A percentile compares a stretch with the other conserved stretches of the same genome.
phyloP scores from a whole-genome alignment of 2,113 vertebrate species.

The Campylomormyrus numenius region DNA sequence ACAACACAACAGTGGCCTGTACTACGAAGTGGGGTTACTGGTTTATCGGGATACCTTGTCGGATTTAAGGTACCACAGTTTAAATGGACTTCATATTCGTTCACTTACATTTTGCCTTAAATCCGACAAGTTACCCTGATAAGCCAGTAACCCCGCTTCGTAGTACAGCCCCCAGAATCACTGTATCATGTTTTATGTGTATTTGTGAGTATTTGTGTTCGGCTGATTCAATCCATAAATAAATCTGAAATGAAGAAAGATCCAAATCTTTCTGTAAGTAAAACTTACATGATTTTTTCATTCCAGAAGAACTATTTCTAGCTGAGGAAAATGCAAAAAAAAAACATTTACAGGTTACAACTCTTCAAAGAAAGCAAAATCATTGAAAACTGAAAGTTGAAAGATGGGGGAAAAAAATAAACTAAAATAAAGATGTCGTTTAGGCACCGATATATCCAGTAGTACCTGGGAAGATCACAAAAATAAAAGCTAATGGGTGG shows the following conservation, averaged over 20 bases:
- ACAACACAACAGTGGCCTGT: background rate
- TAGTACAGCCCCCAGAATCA: background rate
- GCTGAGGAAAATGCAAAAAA: constrained; percentile 59
- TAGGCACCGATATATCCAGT: constrained; percentile 29
- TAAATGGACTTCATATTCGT: no score
- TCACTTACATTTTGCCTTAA: no score
- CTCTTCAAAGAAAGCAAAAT: constrained; percentile 34
- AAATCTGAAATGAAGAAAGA: background rate
- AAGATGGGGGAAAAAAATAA: background rate
- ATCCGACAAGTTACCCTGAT: no score
- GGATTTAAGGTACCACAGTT: no score
- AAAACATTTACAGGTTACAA: constrained; percentile 55
- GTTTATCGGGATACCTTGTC: no score
- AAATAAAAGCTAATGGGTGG: constrained; percentile 32
- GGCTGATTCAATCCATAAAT: background rate
- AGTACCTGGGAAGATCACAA: constrained; percentile 8
- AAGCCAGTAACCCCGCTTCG: no score
- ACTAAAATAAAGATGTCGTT: background rate
- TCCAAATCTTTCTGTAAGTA: constrained; percentile 24
- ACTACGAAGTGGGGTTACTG: no score
- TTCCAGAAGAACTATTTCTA: constrained; percentile 74
- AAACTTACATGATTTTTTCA: constrained; percentile 74
- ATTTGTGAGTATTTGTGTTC: background rate
- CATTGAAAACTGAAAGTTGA: constrained; percentile 27
- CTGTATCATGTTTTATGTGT: background rate